These are phyloP conservation scores for Pseudonaja textilis DNA, from an alignment of 2,113 vertebrate genomes.

Conservation along the genomic window DNA sequence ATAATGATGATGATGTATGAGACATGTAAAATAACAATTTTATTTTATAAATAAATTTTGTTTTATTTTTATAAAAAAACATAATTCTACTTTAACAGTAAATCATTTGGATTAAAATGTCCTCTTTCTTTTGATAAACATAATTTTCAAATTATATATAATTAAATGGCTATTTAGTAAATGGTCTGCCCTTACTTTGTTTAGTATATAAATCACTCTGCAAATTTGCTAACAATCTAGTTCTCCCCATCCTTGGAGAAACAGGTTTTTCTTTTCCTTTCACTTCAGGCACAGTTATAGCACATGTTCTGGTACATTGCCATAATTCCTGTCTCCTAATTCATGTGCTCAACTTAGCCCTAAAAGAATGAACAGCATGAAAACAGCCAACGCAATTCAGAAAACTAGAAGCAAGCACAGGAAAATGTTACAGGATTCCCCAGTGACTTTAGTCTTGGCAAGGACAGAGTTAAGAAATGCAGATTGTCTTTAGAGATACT, in stretches of 20 bases:
- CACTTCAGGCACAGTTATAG: background rate
- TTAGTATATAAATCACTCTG: slow-evolving; percentile 32
- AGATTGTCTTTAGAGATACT: background rate
- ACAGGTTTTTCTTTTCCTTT: background rate
- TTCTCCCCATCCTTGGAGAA: background rate
- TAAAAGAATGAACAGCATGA: background rate
- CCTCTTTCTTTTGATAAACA: background rate
- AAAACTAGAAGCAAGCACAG: background rate
- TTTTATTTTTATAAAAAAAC: background rate
- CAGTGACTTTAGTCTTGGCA: background rate
- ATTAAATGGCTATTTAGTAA: background rate
- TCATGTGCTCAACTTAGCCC: background rate
- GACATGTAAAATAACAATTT: background rate
- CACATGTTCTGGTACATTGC: background rate
- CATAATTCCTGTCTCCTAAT: slow-evolving; percentile 21
- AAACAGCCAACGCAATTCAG: background rate
- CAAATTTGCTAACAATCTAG: background rate
- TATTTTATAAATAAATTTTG: background rate
- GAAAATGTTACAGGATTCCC: background rate
- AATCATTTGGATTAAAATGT: background rate
- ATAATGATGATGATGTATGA: background rate
- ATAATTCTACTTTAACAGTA: background rate
- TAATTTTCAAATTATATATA: background rate
- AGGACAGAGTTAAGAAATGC: background rate
- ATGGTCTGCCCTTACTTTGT: slow-evolving; percentile 9